phyloP scores from a whole-genome alignment of 1,140 invertebrate species.

The Zaprionus taronus region DNA sequence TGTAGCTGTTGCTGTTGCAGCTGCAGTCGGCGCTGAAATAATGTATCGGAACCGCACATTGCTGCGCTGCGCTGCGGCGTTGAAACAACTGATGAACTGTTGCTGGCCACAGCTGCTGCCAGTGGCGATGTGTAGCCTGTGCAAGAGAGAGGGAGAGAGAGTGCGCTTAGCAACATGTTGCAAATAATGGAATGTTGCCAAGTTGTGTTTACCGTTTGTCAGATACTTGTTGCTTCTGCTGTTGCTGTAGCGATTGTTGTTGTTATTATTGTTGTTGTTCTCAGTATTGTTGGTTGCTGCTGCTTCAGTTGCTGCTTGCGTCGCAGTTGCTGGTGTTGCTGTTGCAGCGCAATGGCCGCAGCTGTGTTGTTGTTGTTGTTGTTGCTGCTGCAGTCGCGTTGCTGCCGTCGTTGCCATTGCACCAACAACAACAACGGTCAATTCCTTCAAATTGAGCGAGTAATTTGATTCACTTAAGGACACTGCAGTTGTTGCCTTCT shows the following conservation, averaged over 20 bases:
- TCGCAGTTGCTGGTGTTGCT: conserved; percentile 34
- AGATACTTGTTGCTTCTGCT: conserved; percentile 68
- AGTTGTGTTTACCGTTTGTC: conserved; percentile 59
- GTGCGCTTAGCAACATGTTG: conserved; percentile 58
- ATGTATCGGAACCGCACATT: conserved; percentile 53
- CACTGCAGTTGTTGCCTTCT: conserved; percentile 77
- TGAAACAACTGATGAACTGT: conserved; percentile 61
- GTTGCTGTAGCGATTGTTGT: conserved; percentile 56
- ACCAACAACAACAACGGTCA: conserved; percentile 38
- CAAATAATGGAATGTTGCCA: not conserved
- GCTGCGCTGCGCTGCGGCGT: conserved; percentile 61
- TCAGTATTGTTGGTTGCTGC: conserved; percentile 13
- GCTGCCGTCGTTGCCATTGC: conserved; percentile 53
- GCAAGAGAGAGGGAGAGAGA: conserved; percentile 24
- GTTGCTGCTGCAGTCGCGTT: conserved; percentile 50
- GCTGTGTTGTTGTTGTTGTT: conserved; percentile 52
- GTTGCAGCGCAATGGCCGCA: conserved; percentile 67
- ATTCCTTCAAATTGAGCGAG: conserved; percentile 65
- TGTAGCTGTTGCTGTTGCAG: conserved; percentile 27
- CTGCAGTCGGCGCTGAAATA: conserved; percentile 26
- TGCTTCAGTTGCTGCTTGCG: conserved; percentile 20
- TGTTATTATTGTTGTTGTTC: conserved; percentile 46
- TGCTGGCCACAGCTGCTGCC: conserved; percentile 76
- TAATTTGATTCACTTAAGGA: conserved; percentile 75
- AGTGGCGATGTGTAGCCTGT: conserved; percentile 77